A percentile compares a stretch with the other conserved stretches of the same genome.
phyloP scores from a whole-genome alignment of 2,888 invertebrate species.

The Nephrocerus scutellatus region DNA sequence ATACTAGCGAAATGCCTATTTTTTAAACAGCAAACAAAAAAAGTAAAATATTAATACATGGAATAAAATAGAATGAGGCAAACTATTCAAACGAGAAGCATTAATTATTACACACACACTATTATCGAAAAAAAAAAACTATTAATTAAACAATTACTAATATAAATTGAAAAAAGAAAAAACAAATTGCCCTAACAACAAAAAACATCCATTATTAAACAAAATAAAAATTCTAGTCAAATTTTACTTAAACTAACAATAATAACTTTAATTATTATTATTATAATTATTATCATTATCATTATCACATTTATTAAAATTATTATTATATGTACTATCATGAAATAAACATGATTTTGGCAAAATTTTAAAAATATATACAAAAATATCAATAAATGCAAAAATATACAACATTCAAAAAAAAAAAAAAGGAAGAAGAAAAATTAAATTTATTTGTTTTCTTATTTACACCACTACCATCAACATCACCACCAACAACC shows the following conservation, averaged over 20 bases:
- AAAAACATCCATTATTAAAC: slow-evolving; percentile 21
- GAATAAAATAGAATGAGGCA: slow-evolving; percentile 7
- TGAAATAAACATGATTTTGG: slow-evolving; percentile 37
- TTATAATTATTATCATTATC: slow-evolving; percentile 21
- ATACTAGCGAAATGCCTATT: slow-evolving; percentile 25
- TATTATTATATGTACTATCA: slow-evolving; percentile 33
- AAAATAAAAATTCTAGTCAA: slow-evolving; percentile 38
- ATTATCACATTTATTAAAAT: slow-evolving; percentile 16
- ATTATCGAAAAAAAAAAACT: slow-evolving; percentile 6
- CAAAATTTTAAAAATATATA: slow-evolving; percentile 30
- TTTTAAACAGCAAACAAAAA: slow-evolving; percentile 12
- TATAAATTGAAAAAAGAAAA: slow-evolving; percentile 13
- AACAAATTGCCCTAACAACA: slow-evolving; percentile 22
- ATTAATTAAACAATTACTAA: slow-evolving; percentile 1
- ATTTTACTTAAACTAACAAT: slow-evolving; percentile 43
- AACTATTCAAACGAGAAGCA: neutral
- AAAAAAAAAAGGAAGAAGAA: slow-evolving; percentile 13
- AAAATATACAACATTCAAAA: slow-evolving; percentile 25
- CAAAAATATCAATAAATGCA: too few relatives aligned
- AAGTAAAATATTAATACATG: slow-evolving; percentile 16
- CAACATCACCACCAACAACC: too few relatives aligned
- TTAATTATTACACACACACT: neutral
- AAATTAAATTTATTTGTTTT: slow-evolving; percentile 14
- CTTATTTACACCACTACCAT: slow-evolving; percentile 15
- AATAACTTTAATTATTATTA: slow-evolving; percentile 18